Evolutionary conservation across 2,113 vertebrate species (phyloP).

Genomic region (Solenodon paradoxus): DNA sequence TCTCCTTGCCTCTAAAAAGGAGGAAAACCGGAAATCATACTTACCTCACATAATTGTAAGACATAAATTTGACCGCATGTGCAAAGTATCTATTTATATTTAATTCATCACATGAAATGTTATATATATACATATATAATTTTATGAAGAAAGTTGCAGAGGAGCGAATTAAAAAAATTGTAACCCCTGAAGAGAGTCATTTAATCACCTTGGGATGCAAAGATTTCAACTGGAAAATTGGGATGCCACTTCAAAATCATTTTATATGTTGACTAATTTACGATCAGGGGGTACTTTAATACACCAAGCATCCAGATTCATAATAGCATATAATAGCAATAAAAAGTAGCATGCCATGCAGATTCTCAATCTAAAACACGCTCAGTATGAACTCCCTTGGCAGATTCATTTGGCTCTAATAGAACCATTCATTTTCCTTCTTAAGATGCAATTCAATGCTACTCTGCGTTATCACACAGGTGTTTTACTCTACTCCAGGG

Average conservation of each 20-base stretch:
- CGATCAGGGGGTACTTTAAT: slow-evolving; percentile 41
- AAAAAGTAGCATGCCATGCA: slow-evolving; percentile 61
- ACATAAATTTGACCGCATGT: background rate
- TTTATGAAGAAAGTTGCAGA: background rate
- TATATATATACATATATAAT: background rate
- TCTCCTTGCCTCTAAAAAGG: background rate
- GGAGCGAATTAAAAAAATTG: background rate
- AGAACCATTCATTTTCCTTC: slow-evolving; percentile 54
- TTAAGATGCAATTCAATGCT: slow-evolving; percentile 26
- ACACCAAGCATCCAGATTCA: slow-evolving; percentile 38
- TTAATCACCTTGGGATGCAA: slow-evolving; percentile 48
- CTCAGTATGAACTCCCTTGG: slow-evolving; percentile 53
- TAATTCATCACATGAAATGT: background rate
- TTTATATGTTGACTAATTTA: slow-evolving; percentile 68
- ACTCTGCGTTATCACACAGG: slow-evolving; percentile 22
- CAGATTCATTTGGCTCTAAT: slow-evolving; percentile 56
- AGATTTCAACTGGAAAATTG: slow-evolving; percentile 66
- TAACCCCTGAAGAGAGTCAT: slow-evolving; percentile 39
- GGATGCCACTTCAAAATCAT: slow-evolving; percentile 36
- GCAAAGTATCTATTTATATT: background rate
- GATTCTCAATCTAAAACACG: slow-evolving; percentile 58
- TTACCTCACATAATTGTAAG: background rate
- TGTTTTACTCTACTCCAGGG: slow-evolving; percentile 35
- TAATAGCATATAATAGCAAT: slow-evolving; percentile 60
- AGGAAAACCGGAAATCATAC: background rate